These are phyloP conservation scores for Orchestes rusci DNA, from an alignment of 2,888 invertebrate genomes.

Conservation along the genomic window DNA sequence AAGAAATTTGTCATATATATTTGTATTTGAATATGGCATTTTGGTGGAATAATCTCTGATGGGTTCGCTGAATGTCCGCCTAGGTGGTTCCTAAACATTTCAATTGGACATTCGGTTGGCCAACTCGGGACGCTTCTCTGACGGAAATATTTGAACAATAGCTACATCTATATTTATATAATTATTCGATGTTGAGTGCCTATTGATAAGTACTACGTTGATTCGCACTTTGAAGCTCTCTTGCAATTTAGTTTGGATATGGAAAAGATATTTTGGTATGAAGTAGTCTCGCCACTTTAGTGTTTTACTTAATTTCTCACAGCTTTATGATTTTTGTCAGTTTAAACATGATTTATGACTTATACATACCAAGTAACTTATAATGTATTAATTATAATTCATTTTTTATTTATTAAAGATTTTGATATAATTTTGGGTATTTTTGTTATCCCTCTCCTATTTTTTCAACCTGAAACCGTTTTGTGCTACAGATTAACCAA, in stretches of 20 bases:
- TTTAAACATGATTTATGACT: slow-evolving; percentile 9
- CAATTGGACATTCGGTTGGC: too few relatives aligned
- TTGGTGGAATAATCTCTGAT: slow-evolving; percentile 27
- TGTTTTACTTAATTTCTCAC: slow-evolving; percentile 12
- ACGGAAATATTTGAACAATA: too few relatives aligned
- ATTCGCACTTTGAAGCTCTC: too few relatives aligned
- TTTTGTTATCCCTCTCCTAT: slow-evolving; percentile 1
- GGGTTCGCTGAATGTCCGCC: slow-evolving; percentile 35
- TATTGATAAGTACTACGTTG: too few relatives aligned
- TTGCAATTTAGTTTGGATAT: too few relatives aligned
- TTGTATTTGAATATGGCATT: slow-evolving; percentile 30
- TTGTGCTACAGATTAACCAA: too few relatives aligned
- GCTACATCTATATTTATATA: too few relatives aligned
- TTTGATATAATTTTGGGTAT: slow-evolving; percentile 17
- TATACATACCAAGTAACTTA: slow-evolving; percentile 20
- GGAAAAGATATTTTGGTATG: too few relatives aligned
- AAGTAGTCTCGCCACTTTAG: too few relatives aligned
- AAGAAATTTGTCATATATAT: slow-evolving; percentile 36
- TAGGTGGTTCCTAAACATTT: neutral
- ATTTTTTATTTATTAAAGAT: slow-evolving; percentile 23
- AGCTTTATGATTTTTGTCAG: slow-evolving; percentile 6
- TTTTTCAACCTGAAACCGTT: neutral
- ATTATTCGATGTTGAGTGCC: too few relatives aligned
- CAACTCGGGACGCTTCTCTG: too few relatives aligned
- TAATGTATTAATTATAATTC: slow-evolving; percentile 17